A percentile compares a stretch with the other conserved stretches of the same genome.
These are phyloP conservation scores for Eptatretus atami DNA, from an alignment of 2,797 vertebrate species.

Conservation along the genomic window DNA sequence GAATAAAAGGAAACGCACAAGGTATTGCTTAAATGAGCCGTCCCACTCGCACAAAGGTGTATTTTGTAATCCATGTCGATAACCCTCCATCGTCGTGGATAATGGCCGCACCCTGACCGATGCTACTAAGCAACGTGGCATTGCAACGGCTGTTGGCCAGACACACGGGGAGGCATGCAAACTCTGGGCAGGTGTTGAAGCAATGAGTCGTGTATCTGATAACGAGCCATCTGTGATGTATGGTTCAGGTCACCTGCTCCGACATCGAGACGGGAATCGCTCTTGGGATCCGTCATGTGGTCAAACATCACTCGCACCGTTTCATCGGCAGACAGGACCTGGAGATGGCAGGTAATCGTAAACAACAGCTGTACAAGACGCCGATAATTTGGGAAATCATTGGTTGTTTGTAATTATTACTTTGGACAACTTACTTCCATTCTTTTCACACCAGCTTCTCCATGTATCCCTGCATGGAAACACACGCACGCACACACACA, in stretches of 20 bases:
- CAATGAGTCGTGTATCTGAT: neutral
- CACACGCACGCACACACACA: too few relatives aligned
- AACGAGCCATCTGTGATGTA: neutral
- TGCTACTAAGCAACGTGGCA: neutral
- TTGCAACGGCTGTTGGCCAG: neutral
- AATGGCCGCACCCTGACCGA: neutral
- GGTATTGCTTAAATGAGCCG: neutral
- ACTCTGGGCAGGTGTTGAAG: neutral
- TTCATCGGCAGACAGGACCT: constrained; percentile 31
- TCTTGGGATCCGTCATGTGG: constrained; percentile 43
- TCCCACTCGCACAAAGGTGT: neutral
- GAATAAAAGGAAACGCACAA: constrained; percentile 6
- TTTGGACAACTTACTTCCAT: too few relatives aligned
- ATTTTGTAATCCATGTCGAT: neutral
- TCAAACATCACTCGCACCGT: constrained; percentile 38
- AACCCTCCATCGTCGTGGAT: constrained; percentile 1
- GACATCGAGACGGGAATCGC: constrained; percentile 27
- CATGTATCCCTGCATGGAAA: too few relatives aligned
- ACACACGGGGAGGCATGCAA: neutral
- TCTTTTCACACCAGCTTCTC: too few relatives aligned
- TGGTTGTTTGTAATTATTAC: too few relatives aligned
- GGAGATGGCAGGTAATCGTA: neutral
- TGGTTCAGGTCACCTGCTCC: constrained; percentile 16
- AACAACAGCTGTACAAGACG: too few relatives aligned
- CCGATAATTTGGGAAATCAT: too few relatives aligned